Evolutionary conservation across 2,797 vertebrate species (phyloP), one percentile per base, ranked within the genome.

Genomic region (Amphiprion clarkii): DNA sequence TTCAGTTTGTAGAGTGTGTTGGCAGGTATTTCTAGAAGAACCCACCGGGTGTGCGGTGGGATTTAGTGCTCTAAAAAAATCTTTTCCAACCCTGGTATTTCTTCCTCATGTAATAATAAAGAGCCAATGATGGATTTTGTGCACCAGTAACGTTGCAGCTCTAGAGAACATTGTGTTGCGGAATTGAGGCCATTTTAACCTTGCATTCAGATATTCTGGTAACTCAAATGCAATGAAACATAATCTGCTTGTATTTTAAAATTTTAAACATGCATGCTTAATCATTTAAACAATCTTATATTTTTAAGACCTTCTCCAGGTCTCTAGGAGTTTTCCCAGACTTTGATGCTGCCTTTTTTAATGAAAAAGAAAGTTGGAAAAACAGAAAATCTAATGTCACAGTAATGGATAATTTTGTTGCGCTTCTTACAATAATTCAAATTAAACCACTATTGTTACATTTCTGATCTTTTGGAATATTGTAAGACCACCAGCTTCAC

Each of bases 21-120:
- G 29, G 72, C 27, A 42, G 39, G 66, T 63, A 51, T 74, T 74
- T 79, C 58, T 66, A 40, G 27, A 64, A 46, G 52, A 67, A 55
- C 21, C 59, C 59, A 48, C 21, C 36, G 23, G 44, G 54, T 63
- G 23, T 52, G 72, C n/a, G 14, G 51, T 27, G n/a, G 58, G 62
- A 63, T 71, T 66, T 66, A 33, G 16, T 40, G 21, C n/a, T 25
- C 40, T 46, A 56, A 33, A 78, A 14, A 74, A 68, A 64, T 71
- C 3, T 62, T 74, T 73, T 72, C 61, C 48, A 76, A 54, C 62
- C 6, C 16, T 62, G 48, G 13, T 29, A 54, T 71, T 69, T 79
- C 67, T 67, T 73, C 31, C 53, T 83, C 66, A 82, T 87, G 75
- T 81, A 80, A 85, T 84, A 84, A 78, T 86, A 76, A 85, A 79